Base-by-base conservation (phyloP, 2,113 vertebrate genomes). In the Columba livia region DNA sequence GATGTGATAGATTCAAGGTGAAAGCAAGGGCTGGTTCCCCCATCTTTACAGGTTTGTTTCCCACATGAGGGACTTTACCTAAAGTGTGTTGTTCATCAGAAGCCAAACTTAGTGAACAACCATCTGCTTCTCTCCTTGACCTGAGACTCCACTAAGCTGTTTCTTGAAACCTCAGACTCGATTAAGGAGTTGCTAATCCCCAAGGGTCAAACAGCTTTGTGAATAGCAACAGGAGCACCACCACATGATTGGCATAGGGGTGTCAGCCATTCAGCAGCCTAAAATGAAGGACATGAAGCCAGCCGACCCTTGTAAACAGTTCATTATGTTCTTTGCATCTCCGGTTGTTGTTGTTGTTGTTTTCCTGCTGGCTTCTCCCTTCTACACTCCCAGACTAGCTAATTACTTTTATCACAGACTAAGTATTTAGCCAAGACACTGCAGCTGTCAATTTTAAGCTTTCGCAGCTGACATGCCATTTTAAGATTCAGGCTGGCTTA, bases 281-380 rank as follows among this genome's bases (percentile, higher is more conserved):
- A 5, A 42, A 24, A 48, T 11, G 29, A 50, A 75, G 57, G 34
- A 51, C 40, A 10, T 5, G 29, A 44, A 60, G 18, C 69, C 79
- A 71, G 6, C 9, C 50, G 10, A 25, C 47, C 53, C 79, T 94
- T 94, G 91, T 83, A 94, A 94, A 94, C 71, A 93, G 93, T 51
- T 93, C 72, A 11, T 92, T 96, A 94, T 48, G 71, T 87, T 85
- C 71, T 93, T 96, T 82, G 85, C 79, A 88, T 92, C 85, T 82
- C 79, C 23, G 19, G 6, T 15, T 47, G 18, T 19, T 2, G 23
- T 31, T 47, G 44, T 16, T 17, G 16, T 18, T 44, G 18, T 47
- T 47, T 60, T 34, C 44, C 72, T 85, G 28, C 44, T 15, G 64
- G 47, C 51, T 93, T 79, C n/a, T 75, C 66, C 54, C 90, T 84